Percentiles rank a stretch among this genome's conserved stretches.
Evolutionary conservation across 1,140 invertebrate genomes (phyloP).

Genomic region (Popillia japonica): DNA sequence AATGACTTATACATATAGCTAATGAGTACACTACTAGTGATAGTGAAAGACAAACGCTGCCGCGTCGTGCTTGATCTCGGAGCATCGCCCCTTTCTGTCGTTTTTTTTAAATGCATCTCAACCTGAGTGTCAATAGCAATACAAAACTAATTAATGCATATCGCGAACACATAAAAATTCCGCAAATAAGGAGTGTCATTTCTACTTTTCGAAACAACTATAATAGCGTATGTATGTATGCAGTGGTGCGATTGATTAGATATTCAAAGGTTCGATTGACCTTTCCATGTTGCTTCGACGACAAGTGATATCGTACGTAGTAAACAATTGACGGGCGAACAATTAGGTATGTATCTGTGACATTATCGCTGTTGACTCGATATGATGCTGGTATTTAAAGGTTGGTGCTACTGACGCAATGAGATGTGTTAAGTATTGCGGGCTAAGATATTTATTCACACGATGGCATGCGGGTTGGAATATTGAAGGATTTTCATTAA

Average conservation of each 20-base stretch:
- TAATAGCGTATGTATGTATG: not conserved
- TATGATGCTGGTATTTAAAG: not conserved
- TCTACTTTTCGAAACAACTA: not conserved
- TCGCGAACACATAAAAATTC: conserved; percentile 25
- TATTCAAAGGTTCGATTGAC: conserved; percentile 17
- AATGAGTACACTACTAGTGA: too few species aligned
- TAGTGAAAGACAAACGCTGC: conserved; percentile 10
- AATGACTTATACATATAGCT: too few species aligned
- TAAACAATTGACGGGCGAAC: not conserved
- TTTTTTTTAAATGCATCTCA: not conserved
- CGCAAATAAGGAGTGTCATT: conserved; percentile 14
- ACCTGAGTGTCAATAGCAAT: not conserved
- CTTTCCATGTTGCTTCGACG: not conserved
- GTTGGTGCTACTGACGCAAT: not conserved
- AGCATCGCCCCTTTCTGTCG: not conserved
- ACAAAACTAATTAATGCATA: conserved; percentile 12
- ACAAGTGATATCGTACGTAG: conserved; percentile 11
- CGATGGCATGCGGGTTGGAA: not conserved
- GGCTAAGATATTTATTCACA: not conserved
- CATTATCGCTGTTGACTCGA: not conserved
- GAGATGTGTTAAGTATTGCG: not conserved
- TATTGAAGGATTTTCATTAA: not conserved
- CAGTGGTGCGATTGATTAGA: not conserved
- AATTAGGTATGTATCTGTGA: conserved; percentile 20
- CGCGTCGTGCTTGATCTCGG: not conserved